Conservation (phyloP, 1,140 invertebrate genomes). For the Cardiocondyla obscurior region DNA sequence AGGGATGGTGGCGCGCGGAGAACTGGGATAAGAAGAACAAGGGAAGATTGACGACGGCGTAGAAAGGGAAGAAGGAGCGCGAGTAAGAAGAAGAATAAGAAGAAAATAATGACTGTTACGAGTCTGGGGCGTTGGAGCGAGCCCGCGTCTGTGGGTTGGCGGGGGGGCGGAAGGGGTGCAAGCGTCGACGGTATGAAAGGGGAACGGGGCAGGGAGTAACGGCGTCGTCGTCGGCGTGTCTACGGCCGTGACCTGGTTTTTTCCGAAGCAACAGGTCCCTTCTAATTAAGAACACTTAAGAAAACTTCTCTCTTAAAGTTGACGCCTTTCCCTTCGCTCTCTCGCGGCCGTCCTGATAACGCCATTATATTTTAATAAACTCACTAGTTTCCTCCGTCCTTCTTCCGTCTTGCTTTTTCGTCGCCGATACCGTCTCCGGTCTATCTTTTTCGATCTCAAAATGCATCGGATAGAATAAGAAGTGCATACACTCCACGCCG, state of each 20-base stretch:
- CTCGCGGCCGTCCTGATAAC: constrained; percentile 74
- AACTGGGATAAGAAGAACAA: constrained; percentile 15
- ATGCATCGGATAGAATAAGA: not conserved
- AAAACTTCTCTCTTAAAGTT: constrained; percentile 85
- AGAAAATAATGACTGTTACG: constrained; percentile 84
- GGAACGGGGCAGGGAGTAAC: constrained; percentile 18
- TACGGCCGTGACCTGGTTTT: constrained; percentile 84
- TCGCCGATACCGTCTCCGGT: constrained; percentile 16
- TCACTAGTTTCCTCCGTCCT: constrained; percentile 47
- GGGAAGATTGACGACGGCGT: constrained; percentile 39
- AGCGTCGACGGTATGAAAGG: constrained; percentile 54
- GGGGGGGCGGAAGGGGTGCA: constrained; percentile 69
- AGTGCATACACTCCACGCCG: constrained; percentile 25
- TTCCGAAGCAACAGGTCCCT: constrained; percentile 84
- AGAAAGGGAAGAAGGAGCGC: constrained; percentile 56
- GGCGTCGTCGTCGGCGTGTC: constrained; percentile 71
- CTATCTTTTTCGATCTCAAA: constrained; percentile 51
- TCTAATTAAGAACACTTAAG: constrained; percentile 85
- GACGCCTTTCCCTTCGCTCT: constrained; percentile 76
- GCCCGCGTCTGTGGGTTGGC: constrained; percentile 62
- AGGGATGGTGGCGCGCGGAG: constrained; percentile 2
- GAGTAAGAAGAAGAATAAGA: constrained; percentile 75
- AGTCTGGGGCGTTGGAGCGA: constrained; percentile 75
- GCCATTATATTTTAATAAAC: constrained; percentile 82
- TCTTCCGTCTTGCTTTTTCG: constrained; percentile 28